Evolutionary conservation across 2,888 invertebrate genomes (phyloP).

Genomic region (Cephonodes hylas): DNA sequence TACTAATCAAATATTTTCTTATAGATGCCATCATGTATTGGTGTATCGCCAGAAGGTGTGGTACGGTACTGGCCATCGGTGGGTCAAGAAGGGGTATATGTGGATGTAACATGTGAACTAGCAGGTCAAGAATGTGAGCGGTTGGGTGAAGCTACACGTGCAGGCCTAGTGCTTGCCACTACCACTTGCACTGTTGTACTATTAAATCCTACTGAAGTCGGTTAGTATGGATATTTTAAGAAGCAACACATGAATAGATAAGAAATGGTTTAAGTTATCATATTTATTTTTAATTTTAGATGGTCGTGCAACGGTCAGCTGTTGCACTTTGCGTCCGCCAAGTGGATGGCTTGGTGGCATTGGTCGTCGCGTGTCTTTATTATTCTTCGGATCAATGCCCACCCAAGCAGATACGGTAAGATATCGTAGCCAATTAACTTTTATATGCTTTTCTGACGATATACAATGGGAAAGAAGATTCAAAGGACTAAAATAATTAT

Average conservation of each 20-base stretch:
- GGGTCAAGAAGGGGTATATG: constrained; percentile 91
- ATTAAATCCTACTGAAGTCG: constrained; percentile 43
- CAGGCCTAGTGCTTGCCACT: constrained; percentile 92
- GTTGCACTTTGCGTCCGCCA: constrained; percentile 86
- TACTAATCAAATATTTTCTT: neutral
- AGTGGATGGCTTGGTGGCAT: constrained; percentile 94
- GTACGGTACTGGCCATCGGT: constrained; percentile 96
- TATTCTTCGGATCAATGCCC: constrained; percentile 89
- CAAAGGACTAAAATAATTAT: too few species aligned
- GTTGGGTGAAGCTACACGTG: constrained; percentile 84
- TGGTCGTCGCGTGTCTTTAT: constrained; percentile 88
- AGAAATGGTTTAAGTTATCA: too few species aligned
- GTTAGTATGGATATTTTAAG: constrained; percentile 31
- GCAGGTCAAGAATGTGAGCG: constrained; percentile 93
- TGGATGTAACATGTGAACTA: constrained; percentile 91
- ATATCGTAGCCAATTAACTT: neutral
- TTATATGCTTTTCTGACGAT: too few species aligned
- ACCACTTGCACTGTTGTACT: constrained; percentile 93
- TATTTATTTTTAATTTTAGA: constrained; percentile 56
- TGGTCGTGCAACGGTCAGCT: constrained; percentile 85
- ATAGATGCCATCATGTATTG: constrained; percentile 90
- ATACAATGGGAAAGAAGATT: too few species aligned
- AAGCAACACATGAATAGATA: too few species aligned
- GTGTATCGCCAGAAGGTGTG: constrained; percentile 95
- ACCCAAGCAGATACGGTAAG: constrained; percentile 84